Percentiles rank a stretch among this genome's conserved stretches.
phyloP scores from a whole-genome alignment of 2,797 vertebrate species.

The Natrix natrix region DNA sequence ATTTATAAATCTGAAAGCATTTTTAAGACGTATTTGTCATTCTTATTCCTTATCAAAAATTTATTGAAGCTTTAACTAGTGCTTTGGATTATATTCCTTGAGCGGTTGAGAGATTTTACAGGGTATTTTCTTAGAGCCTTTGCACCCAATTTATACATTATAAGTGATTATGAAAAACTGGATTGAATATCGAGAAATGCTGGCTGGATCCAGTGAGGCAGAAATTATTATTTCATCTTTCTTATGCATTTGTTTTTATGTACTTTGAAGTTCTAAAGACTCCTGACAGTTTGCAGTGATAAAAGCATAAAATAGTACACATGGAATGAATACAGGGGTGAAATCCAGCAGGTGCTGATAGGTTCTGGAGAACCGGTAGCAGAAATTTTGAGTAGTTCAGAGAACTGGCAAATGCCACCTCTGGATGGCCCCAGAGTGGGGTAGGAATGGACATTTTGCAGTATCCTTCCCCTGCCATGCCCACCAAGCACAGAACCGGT shows the following conservation, averaged over 20 bases:
- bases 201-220: neutral
- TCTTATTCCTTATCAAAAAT: slow-evolving; percentile 9
- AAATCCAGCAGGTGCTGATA: too few relatives aligned
- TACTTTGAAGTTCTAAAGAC: neutral
- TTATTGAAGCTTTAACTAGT: slow-evolving; percentile 10
- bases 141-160: neutral
- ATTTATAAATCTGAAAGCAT: slow-evolving; percentile 7
- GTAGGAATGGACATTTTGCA: too few relatives aligned
- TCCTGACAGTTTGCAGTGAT: neutral
- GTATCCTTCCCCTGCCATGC: too few relatives aligned
- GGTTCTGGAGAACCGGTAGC: too few relatives aligned
- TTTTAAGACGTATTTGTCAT: slow-evolving; percentile 10
- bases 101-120: neutral
- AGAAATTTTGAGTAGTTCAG: too few relatives aligned
- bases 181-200: neutral
- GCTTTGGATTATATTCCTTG: neutral
- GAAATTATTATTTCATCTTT: neutral
- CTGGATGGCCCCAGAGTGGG: too few relatives aligned
- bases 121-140: slow-evolving; percentile 3
- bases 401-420: too few relatives aligned
- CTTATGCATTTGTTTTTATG: neutral
- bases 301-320: neutral
- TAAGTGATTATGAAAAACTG: neutral
- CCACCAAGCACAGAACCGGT: too few relatives aligned
- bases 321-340: neutral